phyloP scores from a whole-genome alignment of 2,797 vertebrate genomes.

The Graptemys geographica region DNA sequence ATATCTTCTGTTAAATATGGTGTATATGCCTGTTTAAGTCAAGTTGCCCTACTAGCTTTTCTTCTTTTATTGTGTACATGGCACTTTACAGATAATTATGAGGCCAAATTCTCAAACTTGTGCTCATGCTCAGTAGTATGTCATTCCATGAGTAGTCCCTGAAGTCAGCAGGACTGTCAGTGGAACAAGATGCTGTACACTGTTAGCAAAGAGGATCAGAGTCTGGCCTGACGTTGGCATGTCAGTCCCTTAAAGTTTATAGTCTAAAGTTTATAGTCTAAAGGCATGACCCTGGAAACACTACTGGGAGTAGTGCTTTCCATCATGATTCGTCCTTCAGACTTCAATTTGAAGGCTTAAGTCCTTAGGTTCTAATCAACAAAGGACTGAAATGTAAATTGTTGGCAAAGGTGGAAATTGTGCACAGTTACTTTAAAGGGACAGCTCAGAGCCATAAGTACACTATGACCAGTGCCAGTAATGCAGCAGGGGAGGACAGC shows the following conservation, averaged over 20 bases:
- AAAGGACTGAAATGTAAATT: not conserved
- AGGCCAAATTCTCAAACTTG: conserved; percentile 16
- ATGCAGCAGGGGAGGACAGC: not conserved
- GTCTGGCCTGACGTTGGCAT: not conserved
- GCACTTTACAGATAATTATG: not conserved
- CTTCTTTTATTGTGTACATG: not conserved
- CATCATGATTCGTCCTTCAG: not conserved
- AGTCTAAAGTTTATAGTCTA: not conserved
- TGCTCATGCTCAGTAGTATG: not conserved
- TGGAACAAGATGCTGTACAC: not conserved
- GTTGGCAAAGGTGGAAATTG: not conserved
- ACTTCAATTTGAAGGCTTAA: not conserved
- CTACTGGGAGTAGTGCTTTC: not conserved
- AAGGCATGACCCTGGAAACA: not conserved
- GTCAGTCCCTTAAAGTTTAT: not conserved
- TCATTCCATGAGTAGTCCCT: not conserved
- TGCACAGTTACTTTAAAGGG: not conserved
- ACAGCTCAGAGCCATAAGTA: not conserved
- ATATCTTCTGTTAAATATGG: not conserved
- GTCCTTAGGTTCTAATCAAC: not conserved
- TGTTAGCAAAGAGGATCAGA: no score
- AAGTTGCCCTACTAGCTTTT: not conserved
- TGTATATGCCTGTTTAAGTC: not conserved
- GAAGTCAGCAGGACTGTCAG: not conserved
- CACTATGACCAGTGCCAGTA: not conserved